Evolutionary conservation across 2,888 invertebrate genomes (phyloP).

Genomic region (Mythimna vitellina): DNA sequence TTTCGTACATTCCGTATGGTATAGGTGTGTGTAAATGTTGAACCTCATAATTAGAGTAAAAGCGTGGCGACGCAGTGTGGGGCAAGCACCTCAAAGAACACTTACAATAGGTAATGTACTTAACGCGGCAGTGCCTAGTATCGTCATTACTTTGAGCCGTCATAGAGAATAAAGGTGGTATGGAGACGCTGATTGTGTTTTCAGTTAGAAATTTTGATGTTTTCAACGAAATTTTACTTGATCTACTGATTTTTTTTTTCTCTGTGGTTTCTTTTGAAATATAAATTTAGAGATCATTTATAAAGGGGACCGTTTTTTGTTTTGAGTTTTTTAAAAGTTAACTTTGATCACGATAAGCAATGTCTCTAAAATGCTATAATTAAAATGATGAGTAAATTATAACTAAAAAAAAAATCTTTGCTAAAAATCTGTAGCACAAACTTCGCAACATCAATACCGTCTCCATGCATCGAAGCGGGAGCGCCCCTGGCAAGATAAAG

Average conservation of each 20-base stretch:
- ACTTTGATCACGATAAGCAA: no score
- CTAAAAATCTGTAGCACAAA: conserved; percentile 31
- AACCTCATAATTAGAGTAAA: conserved; percentile 87
- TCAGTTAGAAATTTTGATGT: conserved; percentile 15
- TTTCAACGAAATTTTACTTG: not conserved
- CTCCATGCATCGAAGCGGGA: conserved; percentile 73
- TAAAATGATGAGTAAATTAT: not conserved
- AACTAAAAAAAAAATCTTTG: not conserved
- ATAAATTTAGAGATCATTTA: not conserved
- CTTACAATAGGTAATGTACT: conserved; percentile 90
- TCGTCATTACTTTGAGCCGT: conserved; percentile 86
- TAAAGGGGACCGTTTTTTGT: no score
- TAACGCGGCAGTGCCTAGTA: conserved; percentile 84
- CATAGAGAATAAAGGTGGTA: conserved; percentile 69
- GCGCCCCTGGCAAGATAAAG: conserved; percentile 86
- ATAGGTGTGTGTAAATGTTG: conserved; percentile 70
- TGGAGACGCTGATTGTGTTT: conserved; percentile 68
- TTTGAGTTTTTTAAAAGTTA: no score
- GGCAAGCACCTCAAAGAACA: conserved; percentile 86
- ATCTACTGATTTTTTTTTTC: not conserved
- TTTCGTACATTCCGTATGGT: conserved; percentile 62
- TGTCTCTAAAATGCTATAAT: no score
- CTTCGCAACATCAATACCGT: conserved; percentile 61
- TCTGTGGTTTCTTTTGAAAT: not conserved
- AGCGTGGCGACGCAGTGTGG: conserved; percentile 79